Evolutionary conservation across 2,113 vertebrate species (phyloP), one percentile per base, ranked within the genome.

Genomic region (Forbesichthys agassizii): DNA sequence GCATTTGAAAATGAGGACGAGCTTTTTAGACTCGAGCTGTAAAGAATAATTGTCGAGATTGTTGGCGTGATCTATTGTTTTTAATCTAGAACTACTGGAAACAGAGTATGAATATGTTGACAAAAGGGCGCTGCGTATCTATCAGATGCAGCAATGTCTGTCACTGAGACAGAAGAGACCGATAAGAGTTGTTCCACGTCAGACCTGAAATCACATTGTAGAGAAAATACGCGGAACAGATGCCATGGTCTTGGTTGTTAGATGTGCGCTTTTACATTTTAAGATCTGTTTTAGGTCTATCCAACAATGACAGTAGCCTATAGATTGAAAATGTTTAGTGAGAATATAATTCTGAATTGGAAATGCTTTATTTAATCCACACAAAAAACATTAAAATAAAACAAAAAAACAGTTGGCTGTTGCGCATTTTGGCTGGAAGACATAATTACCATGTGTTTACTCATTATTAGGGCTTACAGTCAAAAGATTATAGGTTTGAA

Each of bases 131-230:
- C 68, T 70, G 73, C 69, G 66, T 16, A 11, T 42, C 70, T 73
- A 67, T 84, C 72, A 47, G 51, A 77, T 57, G 67, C 69, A 69
- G 64, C 51, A 67, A 78, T 71, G 75, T 83, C 73, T 48, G 81
- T 86, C 74, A 66, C 42, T 60, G 48, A 57, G 79, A 81, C 69
- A 61, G 20, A 73, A 27, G 69, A 18, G 56, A 18, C 61, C 71
- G 69, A 78, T 72, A 46, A 76, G 62, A 78, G 77, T 79, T 78
- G 65, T 55, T 60, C 3, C 59, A 62, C 71, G 64, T 77, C 61
- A 60, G 64, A 42, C 61, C 56, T 51, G 51, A 69, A 67, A 78
- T 79, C 61, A 53, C 64, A 61, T 42, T 6, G 55, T 3, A 73
- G 46, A 42, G 64, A 33, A 66, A 48, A 55, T 51, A 27, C 20